These are phyloP conservation scores for Spheniscus humboldti DNA, from an alignment of 2,797 vertebrate genomes.

Conservation along the genomic window DNA sequence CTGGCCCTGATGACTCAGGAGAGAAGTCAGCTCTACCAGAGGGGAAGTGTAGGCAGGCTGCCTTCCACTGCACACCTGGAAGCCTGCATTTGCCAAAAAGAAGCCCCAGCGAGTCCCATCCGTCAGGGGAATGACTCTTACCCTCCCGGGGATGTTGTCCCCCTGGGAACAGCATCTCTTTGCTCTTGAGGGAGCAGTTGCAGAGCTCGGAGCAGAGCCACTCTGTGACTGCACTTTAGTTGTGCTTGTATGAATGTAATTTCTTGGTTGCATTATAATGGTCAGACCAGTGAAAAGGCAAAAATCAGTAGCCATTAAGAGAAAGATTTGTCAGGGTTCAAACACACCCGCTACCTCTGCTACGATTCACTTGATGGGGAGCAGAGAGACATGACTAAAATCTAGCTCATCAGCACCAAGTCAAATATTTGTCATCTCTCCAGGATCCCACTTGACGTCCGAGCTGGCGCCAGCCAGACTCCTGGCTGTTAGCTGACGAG, in stretches of 20 bases:
- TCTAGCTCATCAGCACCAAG: not conserved
- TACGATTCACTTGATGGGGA: not conserved
- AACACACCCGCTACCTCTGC: not conserved
- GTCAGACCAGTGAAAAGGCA: not conserved
- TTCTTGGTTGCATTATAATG: not conserved
- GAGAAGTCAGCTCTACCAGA: not conserved
- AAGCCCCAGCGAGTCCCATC: fast-evolving
- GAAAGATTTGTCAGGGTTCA: not conserved
- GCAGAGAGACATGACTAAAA: not conserved
- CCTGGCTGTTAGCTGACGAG: not conserved
- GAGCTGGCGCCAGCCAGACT: not conserved
- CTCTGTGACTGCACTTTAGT: not conserved
- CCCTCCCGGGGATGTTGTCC: fast-evolving
- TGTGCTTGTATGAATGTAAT: not conserved
- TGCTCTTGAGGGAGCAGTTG: not conserved
- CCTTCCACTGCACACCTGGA: not conserved
- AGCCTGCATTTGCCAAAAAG: not conserved
- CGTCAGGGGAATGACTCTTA: fast-evolving
- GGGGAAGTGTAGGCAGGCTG: not conserved
- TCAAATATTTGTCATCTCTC: slow-evolving; percentile 37
- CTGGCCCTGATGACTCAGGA: slow-evolving; percentile 16
- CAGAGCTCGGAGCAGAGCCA: not conserved
- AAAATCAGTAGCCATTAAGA: not conserved
- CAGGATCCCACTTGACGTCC: not conserved
- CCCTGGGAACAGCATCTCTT: not conserved